These are phyloP conservation scores for Orthonyx spaldingii DNA, from an alignment of 2,113 vertebrate species.

Conservation along the genomic window DNA sequence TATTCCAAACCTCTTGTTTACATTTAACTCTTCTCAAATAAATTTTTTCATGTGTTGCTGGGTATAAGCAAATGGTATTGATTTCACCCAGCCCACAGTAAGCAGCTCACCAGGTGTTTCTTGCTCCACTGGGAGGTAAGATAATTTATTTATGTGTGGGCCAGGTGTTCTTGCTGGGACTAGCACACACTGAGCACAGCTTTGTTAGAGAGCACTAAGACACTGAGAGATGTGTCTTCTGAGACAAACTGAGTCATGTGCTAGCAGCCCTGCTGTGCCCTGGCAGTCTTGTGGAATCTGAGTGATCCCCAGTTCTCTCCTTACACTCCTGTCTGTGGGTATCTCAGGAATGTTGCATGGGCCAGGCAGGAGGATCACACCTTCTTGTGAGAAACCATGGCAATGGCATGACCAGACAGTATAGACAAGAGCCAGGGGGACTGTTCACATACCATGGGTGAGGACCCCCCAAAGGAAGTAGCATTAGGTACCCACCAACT, in stretches of 20 bases:
- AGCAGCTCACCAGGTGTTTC: not conserved
- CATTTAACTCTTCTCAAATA: not conserved
- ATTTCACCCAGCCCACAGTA: not conserved
- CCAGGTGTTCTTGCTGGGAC: not conserved
- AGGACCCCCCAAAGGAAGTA: not conserved
- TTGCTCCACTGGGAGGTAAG: not conserved
- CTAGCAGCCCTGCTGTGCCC: not conserved
- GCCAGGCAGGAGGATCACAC: not conserved
- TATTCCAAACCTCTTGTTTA: not conserved
- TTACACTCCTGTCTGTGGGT: not conserved
- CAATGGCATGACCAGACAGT: not conserved
- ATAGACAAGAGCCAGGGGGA: not conserved
- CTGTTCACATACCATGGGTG: not conserved
- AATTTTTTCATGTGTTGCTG: not conserved
- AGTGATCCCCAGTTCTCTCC: not conserved
- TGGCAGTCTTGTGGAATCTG: not conserved
- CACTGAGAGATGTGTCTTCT: not conserved
- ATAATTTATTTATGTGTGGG: not conserved
- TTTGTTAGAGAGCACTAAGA: not conserved
- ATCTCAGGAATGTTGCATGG: not conserved
- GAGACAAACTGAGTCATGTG: not conserved
- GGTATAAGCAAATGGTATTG: not conserved
- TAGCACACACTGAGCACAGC: not conserved
- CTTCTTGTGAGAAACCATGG: rapidly evolving
- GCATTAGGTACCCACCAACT: not conserved